Base-by-base conservation (phyloP, 2,113 vertebrate genomes). In the Lycocorax pyrrhopterus region DNA sequence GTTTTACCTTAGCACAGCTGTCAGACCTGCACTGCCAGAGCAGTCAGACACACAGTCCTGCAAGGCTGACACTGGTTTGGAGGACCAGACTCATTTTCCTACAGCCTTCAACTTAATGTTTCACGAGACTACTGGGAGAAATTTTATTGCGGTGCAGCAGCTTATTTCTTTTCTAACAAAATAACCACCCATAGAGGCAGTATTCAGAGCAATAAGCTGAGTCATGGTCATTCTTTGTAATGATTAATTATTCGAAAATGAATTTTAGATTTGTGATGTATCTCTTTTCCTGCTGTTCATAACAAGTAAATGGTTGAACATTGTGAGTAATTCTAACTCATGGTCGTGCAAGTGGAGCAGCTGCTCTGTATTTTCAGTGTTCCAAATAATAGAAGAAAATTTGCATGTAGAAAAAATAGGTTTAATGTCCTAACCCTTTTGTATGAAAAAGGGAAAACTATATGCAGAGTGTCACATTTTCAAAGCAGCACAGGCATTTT, bases 171-270 rank as follows among this genome's bases (percentile, higher is more conserved):
- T 83, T 80, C 77, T 86, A 77, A 62, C 75, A 84, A 81, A 94
- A 89, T 79, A 95, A 90, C 79, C 86, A 62, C 76, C 85, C 80
- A 23, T 81, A 73, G 92, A 95, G 62, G 30, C 83, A 72, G 53
- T 55, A 66, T 84, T 92, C 83, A 58, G 77, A 89, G 77, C 77
- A 87, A 51, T 92, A 64, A 94, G 90, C 91, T 94, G 87, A 97
- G 78, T 96, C 96, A 94, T 90, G 95, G 93, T 95, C 94, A 91
- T 77, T 95, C 94, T 90, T 93, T 83, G 55, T 94, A 87, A 93
- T 96, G 91, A 96, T 96, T 97, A 96, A 96, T 96, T 96, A 94
- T 93, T 83, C 91, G 90, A 93, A 97, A 96, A 96, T 94, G 67
- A 90, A 83, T 96, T 96, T 94, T 84, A 73, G 53, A 84, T 96